Evolutionary conservation across 2,113 vertebrate species (phyloP).

Genomic region (Rissa tridactyla): DNA sequence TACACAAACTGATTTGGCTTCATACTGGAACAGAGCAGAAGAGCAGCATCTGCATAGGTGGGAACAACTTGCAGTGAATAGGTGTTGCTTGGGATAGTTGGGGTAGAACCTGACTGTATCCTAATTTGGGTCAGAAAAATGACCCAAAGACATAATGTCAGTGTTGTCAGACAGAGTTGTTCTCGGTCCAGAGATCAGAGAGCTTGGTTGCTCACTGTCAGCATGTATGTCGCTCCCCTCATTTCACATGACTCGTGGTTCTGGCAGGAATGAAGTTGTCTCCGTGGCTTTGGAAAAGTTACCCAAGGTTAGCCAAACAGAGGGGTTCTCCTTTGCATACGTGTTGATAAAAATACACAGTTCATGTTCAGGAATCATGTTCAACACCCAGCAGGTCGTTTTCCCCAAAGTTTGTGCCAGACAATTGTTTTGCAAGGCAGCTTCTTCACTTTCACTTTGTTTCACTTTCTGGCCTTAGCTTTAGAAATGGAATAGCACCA

Average conservation of each 20-base stretch:
- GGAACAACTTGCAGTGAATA: not conserved
- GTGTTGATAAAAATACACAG: not conserved
- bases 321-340: not conserved
- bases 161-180: not conserved
- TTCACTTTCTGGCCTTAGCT: not conserved
- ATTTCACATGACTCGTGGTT: not conserved
- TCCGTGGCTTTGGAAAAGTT: not conserved
- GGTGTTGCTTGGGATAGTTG: not conserved
- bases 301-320: not conserved
- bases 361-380: not conserved
- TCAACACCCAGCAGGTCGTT: accelerated
- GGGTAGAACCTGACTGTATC: not conserved
- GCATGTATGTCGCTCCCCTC: not conserved
- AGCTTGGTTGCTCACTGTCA: not conserved
- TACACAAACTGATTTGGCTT: not conserved
- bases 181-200: not conserved
- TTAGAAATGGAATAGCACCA: not conserved
- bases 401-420: not conserved
- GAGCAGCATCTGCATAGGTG: not conserved
- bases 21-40: not conserved
- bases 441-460: not conserved
- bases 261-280: not conserved
- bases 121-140: not conserved
- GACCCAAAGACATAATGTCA: accelerated
- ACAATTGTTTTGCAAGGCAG: not conserved